Base-by-base conservation (phyloP, 2,888 invertebrate genomes). In the Xiphydria camelus region DNA sequence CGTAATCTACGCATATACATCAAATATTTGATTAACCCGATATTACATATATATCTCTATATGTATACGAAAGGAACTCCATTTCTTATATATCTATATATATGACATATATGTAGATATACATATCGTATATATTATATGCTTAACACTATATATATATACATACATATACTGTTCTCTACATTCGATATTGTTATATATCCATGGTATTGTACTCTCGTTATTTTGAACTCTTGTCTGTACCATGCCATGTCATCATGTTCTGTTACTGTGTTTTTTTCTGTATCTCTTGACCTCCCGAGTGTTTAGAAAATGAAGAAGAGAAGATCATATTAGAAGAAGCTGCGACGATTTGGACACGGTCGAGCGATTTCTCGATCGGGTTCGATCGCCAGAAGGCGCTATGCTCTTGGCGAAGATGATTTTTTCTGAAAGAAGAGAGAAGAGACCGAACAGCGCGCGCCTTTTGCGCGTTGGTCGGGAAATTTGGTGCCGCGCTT, bases 1-100 rank as follows among this genome's bases (percentile, higher is more conserved):
- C 71, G 71, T 74, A 73, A 74, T n/a, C n/a, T n/a, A n/a, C 68
- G 66, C 68, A 66, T 66, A 61, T 62, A 66, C 62, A 57, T 57
- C 54, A 29, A 40, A 25, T 43, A 22, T 33, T 32, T 19, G 34
- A 34, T 34, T 34, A 34, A 34, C 34, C 34, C 34, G 17, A 10
- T n/a, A n/a, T 29, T 10, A 29, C 29, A 29, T 29, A 33, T 41
- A 31, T n/a, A 41, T 34, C 34, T 22, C 26, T 32, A 38, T 36
- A 19, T 22, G 31, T 20, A 21, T 39, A 39, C 32, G 29, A 14
- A n/a, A n/a, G 25, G 12, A 21, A 18, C 14, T 12, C 10, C 3
- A 19, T 18, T 50, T 45, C 45, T 45, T 51, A 43, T 46, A 34
- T 53, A 48, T 35, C 39, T 47, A 51, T 25, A 42, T 38, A 33